Evolutionary conservation across 2,888 invertebrate genomes (phyloP).

Genomic region (Thymelicus acteon): DNA sequence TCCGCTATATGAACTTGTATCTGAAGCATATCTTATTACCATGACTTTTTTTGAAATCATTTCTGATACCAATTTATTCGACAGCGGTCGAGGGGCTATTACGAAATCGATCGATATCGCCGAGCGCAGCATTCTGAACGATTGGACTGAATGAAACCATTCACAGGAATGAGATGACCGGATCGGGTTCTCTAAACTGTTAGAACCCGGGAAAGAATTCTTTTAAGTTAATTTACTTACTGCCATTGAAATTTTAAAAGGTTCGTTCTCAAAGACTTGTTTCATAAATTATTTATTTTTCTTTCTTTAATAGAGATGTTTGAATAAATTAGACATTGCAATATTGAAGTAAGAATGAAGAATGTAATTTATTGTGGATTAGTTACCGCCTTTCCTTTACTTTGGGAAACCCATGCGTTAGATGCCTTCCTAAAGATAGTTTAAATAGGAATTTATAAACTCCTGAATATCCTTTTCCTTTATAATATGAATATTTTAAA

Average conservation of each 20-base stretch:
- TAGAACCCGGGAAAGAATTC: neutral
- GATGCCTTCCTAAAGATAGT: no score
- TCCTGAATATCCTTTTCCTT: no score
- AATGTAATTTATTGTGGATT: no score
- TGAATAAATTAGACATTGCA: no score
- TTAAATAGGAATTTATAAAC: no score
- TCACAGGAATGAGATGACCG: conserved; percentile 10
- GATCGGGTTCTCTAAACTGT: neutral
- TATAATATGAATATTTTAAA: no score
- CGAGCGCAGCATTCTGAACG: conserved; percentile 3
- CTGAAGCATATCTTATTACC: neutral
- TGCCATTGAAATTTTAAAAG: neutral
- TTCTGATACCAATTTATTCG: neutral
- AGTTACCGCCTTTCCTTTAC: no score
- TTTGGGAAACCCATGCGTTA: no score
- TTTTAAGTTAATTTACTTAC: conserved; percentile 2
- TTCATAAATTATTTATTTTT: neutral
- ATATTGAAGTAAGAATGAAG: no score
- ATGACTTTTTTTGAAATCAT: neutral
- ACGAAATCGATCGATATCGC: neutral
- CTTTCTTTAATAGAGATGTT: neutral
- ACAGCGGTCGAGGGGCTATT: neutral
- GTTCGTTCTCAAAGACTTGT: neutral
- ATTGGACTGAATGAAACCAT: conserved; percentile 1
- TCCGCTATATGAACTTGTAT: no score